These are phyloP conservation scores for Dexiosoma caninum DNA, from an alignment of 2,888 invertebrate genomes.

Conservation along the genomic window DNA sequence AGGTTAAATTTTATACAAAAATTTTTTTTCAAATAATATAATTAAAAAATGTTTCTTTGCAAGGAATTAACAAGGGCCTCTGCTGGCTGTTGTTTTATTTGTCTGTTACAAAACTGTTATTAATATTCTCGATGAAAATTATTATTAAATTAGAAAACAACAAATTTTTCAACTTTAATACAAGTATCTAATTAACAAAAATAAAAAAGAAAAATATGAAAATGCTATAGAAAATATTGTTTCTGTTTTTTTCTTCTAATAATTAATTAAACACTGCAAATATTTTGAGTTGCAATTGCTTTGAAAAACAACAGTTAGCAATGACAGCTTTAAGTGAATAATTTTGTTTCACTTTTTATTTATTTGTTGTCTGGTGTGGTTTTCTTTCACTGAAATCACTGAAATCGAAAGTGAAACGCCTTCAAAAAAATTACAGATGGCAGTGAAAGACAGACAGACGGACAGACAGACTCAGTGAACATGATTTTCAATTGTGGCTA, in stretches of 20 bases:
- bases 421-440: slow-evolving; percentile 53
- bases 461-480: slow-evolving; percentile 1
- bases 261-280: slow-evolving; percentile 33
- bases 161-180: too few species aligned
- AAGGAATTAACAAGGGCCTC: too few species aligned
- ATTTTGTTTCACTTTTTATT: slow-evolving; percentile 46
- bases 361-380: slow-evolving; percentile 4
- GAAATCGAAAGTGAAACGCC: slow-evolving; percentile 74
- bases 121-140: background rate
- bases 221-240: background rate
- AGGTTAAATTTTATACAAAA: background rate
- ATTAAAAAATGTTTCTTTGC: too few species aligned
- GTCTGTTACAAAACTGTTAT: too few species aligned
- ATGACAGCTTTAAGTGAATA: slow-evolving; percentile 43
- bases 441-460: too few species aligned
- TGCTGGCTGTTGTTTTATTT: too few species aligned
- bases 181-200: too few species aligned
- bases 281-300: background rate
- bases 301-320: slow-evolving; percentile 2
- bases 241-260: slow-evolving; percentile 38
- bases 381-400: slow-evolving; percentile 47
- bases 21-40: background rate
- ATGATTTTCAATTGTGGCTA: slow-evolving; percentile 8
- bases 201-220: background rate
- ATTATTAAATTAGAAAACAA: too few species aligned